A percentile compares a stretch with the other conserved stretches of the same genome.
phyloP scores from a whole-genome alignment of 2,113 vertebrate genomes.

The Tympanuchus pallidicinctus region DNA sequence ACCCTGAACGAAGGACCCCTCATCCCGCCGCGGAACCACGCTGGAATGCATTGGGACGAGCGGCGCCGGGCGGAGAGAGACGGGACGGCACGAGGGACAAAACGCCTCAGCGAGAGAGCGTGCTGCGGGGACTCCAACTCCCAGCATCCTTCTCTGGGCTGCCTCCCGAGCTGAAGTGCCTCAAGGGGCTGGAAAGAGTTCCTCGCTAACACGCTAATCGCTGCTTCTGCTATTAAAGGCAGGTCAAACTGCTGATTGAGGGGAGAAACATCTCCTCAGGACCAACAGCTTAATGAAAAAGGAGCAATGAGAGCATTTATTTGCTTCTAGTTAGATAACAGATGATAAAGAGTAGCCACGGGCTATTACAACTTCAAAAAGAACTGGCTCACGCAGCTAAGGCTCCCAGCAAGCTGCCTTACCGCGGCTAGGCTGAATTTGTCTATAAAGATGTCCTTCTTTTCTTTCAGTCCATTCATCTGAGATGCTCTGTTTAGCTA shows the following conservation, averaged over 20 bases:
- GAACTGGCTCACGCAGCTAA: neutral
- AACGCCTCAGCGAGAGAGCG: accelerated
- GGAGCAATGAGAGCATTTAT: neutral
- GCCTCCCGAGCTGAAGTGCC: too few relatives aligned
- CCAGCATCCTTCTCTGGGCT: neutral
- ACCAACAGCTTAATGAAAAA: neutral
- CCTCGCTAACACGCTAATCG: neutral
- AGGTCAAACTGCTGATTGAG: neutral
- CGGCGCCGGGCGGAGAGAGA: neutral
- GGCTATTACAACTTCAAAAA: neutral
- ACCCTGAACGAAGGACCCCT: accelerated
- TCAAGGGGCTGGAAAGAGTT: neutral
- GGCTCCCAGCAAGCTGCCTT: neutral
- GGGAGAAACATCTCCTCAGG: neutral
- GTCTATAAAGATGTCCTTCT: neutral
- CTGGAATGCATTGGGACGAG: neutral
- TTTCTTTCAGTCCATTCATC: neutral
- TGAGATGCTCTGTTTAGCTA: neutral
- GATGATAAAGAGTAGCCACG: neutral
- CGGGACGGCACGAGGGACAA: neutral
- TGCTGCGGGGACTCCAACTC: neutral
- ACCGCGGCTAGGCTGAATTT: neutral
- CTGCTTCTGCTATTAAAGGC: neutral
- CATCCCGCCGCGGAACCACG: neutral
- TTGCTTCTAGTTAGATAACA: neutral